Evolutionary conservation across 2,797 vertebrate genomes (phyloP), one percentile per base, ranked within the genome.

Genomic region (Sebastes melanostomus): DNA sequence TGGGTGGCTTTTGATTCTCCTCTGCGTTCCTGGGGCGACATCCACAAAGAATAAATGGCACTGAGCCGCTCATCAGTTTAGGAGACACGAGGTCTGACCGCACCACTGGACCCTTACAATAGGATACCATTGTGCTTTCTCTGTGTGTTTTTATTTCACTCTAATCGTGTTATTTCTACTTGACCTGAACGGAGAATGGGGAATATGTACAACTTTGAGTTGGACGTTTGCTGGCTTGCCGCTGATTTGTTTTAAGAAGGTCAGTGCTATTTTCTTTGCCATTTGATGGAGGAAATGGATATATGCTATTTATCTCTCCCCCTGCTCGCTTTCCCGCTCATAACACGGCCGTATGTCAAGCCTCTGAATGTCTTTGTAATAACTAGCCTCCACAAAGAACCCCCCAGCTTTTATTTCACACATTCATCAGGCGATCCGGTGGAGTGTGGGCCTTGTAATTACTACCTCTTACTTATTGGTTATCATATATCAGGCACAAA

Each of bases 391-490:
- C 81, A 75, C 82, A 85, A 85, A 86, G 84, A 91, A 85, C 70
- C 79, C 86, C 79, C 80, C 90, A 76, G 91, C 92, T 95, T 94
- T 91, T 83, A 94, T 95, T 95, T 95, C 94, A 93, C 66, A 58
- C 88, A 90, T 93, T 91, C 88, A 92, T 93, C 92, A 91, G 83
- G 82, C 82, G 38, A 78, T 90, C 83, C 52, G 71, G 16, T 71
- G 86, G 85, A 92, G 88, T 92, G 92, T 91, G 88, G 89, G 90
- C 83, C 93, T 93, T 93, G 91, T 95, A 95, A 94, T 95, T 93
- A 94, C 91, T 89, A 89, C 86, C 86, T 92, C 85, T 89, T 87
- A 89, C 93, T 93, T 94, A 93, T 92, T 93, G 91, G 93, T 94
- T 93, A 94, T 94, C 92, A 82, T 88, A 92, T 95, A 92, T 94